Conservation (phyloP, 1,140 invertebrate genomes). For the Nephotettix cincticeps region DNA sequence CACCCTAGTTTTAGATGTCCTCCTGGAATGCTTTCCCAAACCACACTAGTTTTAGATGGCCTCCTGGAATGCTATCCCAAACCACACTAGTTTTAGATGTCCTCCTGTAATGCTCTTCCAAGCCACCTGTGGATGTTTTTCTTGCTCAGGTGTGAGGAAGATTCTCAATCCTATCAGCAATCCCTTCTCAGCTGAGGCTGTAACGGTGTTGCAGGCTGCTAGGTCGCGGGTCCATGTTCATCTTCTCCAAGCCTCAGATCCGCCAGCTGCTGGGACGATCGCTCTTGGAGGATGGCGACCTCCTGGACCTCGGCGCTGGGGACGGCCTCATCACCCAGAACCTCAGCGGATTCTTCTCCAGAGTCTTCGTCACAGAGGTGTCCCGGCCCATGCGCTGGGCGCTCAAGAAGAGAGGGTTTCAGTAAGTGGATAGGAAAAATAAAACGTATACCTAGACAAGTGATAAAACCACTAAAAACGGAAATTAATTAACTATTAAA, state of each 20-base stretch:
- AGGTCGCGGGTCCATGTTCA: conserved; percentile 89
- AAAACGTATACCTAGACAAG: too few species aligned
- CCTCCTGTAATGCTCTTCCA: too few species aligned
- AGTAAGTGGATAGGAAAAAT: conserved; percentile 66
- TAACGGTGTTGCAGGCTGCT: conserved; percentile 64
- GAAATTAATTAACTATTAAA: too few species aligned
- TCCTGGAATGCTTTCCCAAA: too few species aligned
- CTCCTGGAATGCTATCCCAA: too few species aligned
- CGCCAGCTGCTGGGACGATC: conserved; percentile 53
- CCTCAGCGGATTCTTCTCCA: conserved; percentile 63
- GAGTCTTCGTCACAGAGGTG: conserved; percentile 83
- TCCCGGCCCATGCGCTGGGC: conserved; percentile 77
- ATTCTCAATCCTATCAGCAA: too few species aligned
- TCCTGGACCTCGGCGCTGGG: conserved; percentile 89
- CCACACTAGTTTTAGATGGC: too few species aligned
- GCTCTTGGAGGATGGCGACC: conserved; percentile 53
- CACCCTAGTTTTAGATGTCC: too few species aligned
- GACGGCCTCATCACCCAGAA: conserved; percentile 84
- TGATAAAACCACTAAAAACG: too few species aligned
- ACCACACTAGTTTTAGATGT: too few species aligned
- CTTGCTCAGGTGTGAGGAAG: too few species aligned
- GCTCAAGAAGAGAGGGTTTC: conserved; percentile 69
- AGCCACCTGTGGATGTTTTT: conserved; percentile 71
- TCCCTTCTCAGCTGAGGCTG: too few species aligned
- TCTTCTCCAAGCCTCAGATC: conserved; percentile 79